Evolutionary conservation across 2,888 invertebrate genomes (phyloP).

Genomic region (Arctia plantaginis): DNA sequence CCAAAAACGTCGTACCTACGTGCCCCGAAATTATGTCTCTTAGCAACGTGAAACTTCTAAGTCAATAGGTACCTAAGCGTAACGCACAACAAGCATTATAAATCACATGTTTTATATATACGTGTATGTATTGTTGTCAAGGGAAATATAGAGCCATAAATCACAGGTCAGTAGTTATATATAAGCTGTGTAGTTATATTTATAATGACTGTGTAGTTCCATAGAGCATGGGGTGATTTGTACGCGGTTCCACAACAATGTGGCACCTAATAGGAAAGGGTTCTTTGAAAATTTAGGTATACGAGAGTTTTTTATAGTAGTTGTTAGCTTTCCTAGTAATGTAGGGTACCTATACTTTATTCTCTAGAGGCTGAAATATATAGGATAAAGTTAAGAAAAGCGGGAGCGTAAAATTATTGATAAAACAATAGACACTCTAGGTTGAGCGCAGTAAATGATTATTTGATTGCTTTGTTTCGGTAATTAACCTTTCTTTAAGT

Average conservation of each 20-base stretch:
- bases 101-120: slow-evolving; percentile 64
- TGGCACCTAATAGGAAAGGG: neutral
- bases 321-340: neutral
- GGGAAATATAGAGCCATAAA: slow-evolving; percentile 58
- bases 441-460: neutral
- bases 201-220: slow-evolving; percentile 35
- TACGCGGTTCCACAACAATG: neutral
- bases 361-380: neutral
- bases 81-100: slow-evolving; percentile 63
- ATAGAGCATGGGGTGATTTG: slow-evolving; percentile 11
- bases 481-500: neutral
- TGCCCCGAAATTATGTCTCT: slow-evolving; percentile 60
- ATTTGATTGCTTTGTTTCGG: neutral
- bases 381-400: neutral
- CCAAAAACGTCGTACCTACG: slow-evolving; percentile 39
- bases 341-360: neutral
- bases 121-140: slow-evolving; percentile 47
- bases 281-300: neutral
- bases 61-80: slow-evolving; percentile 51
- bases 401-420: slow-evolving; percentile 10
- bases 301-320: neutral
- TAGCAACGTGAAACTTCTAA: slow-evolving; percentile 58
- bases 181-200: slow-evolving; percentile 27
- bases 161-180: slow-evolving; percentile 57
- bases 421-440: slow-evolving; percentile 17